phyloP scores from a whole-genome alignment of 2,888 invertebrate genomes.

The Agrochola lychnidis region DNA sequence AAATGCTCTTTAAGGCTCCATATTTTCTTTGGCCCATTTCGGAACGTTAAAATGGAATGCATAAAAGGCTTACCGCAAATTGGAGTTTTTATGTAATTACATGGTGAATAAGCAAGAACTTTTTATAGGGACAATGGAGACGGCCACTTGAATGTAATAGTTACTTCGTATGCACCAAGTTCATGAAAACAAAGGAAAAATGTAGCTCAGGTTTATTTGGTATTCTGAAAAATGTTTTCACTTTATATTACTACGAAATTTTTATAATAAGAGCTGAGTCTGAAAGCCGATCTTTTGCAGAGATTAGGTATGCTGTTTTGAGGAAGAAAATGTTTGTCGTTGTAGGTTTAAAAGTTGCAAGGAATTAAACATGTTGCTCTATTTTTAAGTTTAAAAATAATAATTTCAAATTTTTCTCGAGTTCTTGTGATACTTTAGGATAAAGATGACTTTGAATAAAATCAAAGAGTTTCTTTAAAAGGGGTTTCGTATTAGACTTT shows the following conservation, averaged over 20 bases:
- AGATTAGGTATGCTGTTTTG: slow-evolving; percentile 52
- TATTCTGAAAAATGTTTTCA: slow-evolving; percentile 54
- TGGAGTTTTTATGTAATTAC: slow-evolving; percentile 85
- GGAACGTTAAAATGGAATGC: slow-evolving; percentile 85
- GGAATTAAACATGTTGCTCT: background rate
- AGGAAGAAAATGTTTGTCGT: slow-evolving; percentile 38
- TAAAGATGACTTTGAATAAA: background rate
- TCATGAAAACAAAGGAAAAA: slow-evolving; percentile 59
- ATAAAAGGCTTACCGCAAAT: slow-evolving; percentile 85
- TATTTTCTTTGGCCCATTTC: slow-evolving; percentile 85
- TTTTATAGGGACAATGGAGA: slow-evolving; percentile 72
- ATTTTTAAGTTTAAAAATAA: background rate
- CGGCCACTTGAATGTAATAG: slow-evolving; percentile 64
- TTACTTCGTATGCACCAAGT: slow-evolving; percentile 61
- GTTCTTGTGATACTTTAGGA: background rate
- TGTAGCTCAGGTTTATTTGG: slow-evolving; percentile 53
- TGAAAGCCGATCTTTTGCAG: slow-evolving; percentile 54
- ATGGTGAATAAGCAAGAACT: slow-evolving; percentile 80
- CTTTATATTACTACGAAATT: slow-evolving; percentile 49
- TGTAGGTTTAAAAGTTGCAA: slow-evolving; percentile 8
- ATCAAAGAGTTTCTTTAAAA: background rate
- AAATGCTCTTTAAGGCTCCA: slow-evolving; percentile 87
- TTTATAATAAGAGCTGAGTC: slow-evolving; percentile 52
- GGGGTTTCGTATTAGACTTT: background rate
- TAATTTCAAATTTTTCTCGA: background rate